Evolutionary conservation across 2,113 vertebrate genomes (phyloP).

Genomic region (Amazona guildingii): DNA sequence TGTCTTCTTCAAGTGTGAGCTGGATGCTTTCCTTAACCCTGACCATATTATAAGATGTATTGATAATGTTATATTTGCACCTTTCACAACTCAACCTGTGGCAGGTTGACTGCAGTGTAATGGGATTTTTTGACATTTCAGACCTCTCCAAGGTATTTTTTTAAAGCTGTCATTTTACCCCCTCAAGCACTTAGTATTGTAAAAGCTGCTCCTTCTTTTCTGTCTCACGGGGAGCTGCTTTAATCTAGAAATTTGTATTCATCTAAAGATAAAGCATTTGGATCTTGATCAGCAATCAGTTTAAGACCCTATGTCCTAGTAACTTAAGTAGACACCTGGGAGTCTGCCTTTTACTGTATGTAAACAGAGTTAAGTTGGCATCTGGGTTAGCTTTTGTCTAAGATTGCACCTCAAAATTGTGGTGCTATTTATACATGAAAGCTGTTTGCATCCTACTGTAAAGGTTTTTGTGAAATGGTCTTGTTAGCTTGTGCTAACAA

Average conservation of each 20-base stretch:
- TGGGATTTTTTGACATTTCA: background rate
- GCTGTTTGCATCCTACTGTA: background rate
- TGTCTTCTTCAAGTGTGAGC: background rate
- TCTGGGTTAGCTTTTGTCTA: background rate
- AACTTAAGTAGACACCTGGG: background rate
- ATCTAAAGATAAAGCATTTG: background rate
- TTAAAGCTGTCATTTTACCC: background rate
- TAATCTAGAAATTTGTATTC: background rate
- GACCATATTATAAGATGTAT: background rate
- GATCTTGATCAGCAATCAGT: background rate
- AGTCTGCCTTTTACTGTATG: accelerated
- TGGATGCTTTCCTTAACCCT: background rate
- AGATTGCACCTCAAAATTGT: background rate
- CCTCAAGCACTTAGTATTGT: background rate
- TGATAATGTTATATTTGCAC: background rate
- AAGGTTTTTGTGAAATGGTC: background rate
- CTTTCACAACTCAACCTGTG: background rate
- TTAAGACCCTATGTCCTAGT: background rate
- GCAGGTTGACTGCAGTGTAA: background rate
- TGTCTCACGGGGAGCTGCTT: background rate
- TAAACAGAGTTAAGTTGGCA: background rate
- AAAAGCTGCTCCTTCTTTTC: background rate
- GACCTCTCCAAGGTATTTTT: background rate
- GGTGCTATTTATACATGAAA: background rate
- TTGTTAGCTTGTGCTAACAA: background rate